A percentile compares a stretch with the other conserved stretches of the same genome.
phyloP scores from a whole-genome alignment of 2,113 vertebrate genomes.

The Patagioenas fasciata region DNA sequence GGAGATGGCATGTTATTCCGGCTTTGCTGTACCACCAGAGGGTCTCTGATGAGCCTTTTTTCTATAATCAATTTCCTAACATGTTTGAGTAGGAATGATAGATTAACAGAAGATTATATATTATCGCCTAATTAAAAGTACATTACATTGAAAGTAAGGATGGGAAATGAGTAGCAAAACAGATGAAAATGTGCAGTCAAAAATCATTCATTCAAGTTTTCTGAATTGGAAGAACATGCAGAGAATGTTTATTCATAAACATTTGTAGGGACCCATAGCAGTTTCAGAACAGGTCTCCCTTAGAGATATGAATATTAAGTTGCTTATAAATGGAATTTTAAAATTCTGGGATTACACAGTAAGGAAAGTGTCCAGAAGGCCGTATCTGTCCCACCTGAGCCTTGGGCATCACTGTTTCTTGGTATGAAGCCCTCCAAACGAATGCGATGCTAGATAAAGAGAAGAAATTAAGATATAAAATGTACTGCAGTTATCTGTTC shows the following conservation, averaged over 20 bases:
- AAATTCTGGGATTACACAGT: background rate
- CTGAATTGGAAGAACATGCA: background rate
- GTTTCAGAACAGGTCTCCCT: background rate
- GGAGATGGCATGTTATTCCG: slow-evolving; percentile 50
- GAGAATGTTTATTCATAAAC: background rate
- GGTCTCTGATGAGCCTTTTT: slow-evolving; percentile 16
- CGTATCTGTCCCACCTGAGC: background rate
- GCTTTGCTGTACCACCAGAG: slow-evolving; percentile 1
- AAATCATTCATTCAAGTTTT: slow-evolving; percentile 4
- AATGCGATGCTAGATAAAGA: background rate
- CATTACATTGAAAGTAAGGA: slow-evolving; percentile 56
- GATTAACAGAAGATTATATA: slow-evolving; percentile 54
- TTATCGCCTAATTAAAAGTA: slow-evolving; percentile 69
- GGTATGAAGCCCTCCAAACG: background rate
- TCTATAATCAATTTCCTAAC: background rate
- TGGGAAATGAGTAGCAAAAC: slow-evolving; percentile 66
- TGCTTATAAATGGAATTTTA: background rate
- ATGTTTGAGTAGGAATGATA: slow-evolving; percentile 54
- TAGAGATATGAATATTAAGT: background rate
- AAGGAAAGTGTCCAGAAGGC: background rate
- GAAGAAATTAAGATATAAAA: background rate
- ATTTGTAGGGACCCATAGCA: background rate
- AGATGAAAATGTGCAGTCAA: slow-evolving; percentile 41
- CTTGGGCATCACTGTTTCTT: background rate
- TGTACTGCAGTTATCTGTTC: slow-evolving; percentile 20